Base-by-base conservation (phyloP, 1,140 invertebrate species). In the Medauroidea extradentata region DNA sequence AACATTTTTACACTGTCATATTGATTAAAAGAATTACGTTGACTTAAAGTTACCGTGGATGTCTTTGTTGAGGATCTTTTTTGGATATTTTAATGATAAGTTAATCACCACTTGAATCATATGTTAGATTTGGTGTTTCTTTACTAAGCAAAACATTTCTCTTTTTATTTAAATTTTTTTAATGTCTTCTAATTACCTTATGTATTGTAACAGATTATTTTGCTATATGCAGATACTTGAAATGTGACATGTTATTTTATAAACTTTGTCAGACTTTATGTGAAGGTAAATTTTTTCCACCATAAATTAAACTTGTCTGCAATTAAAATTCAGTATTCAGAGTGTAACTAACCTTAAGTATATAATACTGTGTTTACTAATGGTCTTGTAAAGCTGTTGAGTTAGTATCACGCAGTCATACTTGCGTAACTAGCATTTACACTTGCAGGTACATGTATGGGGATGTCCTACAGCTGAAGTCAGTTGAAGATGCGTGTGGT, bases 391-490 rank as follows among this genome's bases (percentile, higher is more conserved):
- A 2, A 18, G 1, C 18, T 2, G 29, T 16, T 11, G 11, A 11
- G 1, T 27, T 51, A 11, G 11, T 51, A 25, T 25, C 23, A 51
- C 23, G 27, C n/a, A n/a, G n/a, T n/a, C n/a, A 0, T 18, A 49
- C 11, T 49, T 23, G 18, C 25, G 46, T 3, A 14, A 16, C 14
- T 13, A 18, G 21, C 1, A 49, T 0, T 16, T 49, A 2, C 16
- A 16, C 2, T 59, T 54, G 13, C 53, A 68, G 65, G 39, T 73
- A 71, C 53, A 62, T 73, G 9, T 73, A 73, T 60, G 64, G 59
- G 42, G 71, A 72, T 55, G 58, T 64, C n/a, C 53, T 69, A 14
- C 42, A 63, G 8, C 46, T 73, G 14, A 27, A 53, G 18, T 64
- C 61, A 44, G 60, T 69, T 27, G 67, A 71, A 25, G 57, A 64